Evolutionary conservation across 2,113 vertebrate genomes (phyloP), one percentile per base, ranked within the genome.

Genomic region (Pitta sordida): DNA sequence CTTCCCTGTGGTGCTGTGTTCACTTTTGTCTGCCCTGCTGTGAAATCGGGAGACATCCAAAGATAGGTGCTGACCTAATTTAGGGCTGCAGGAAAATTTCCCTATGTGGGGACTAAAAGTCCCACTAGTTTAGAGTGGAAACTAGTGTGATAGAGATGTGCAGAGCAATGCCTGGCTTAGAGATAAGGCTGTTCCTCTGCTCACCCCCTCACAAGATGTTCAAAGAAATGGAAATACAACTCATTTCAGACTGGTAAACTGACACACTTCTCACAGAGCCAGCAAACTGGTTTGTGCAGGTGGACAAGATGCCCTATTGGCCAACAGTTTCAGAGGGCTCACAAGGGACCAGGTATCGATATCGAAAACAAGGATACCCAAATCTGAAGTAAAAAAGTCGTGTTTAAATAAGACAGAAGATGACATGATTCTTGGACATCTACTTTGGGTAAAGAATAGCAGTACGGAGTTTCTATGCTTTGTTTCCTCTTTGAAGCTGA

Each of bases 171-270:
- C 92, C 81, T 93, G 70, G 74, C 83, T 92, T 62, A 89, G 67
- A 95, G 94, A 93, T 87, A 93, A 93, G 49, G 79, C 58, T 94
- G 86, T 94, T 92, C 65, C 44, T 93, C 62, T 94, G 87, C 84
- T 94, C 94, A 92, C 92, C 89, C 94, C 91, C 94, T 95, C 91
- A 95, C 81, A 94, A 94, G 86, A 96, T 94, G 96, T 95, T 96
- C 95, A 95, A 95, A 96, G 95, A 92, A 91, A 95, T 94, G 84
- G 95, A 96, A 96, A 96, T 87, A 93, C 96, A 91, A 49, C 86
- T 96, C 93, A 95, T 96, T 93, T 95, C 89, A 74, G 65, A 60
- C 69, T 91, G 92, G 46, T 88, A 92, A 89, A 87, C 64, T 76
- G 86, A 92, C 89, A 94, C 55, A 59, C 70, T 95, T 93, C 75